These are phyloP conservation scores for Mystacornis crossleyi DNA, from an alignment of 2,113 vertebrate species.

Conservation along the genomic window DNA sequence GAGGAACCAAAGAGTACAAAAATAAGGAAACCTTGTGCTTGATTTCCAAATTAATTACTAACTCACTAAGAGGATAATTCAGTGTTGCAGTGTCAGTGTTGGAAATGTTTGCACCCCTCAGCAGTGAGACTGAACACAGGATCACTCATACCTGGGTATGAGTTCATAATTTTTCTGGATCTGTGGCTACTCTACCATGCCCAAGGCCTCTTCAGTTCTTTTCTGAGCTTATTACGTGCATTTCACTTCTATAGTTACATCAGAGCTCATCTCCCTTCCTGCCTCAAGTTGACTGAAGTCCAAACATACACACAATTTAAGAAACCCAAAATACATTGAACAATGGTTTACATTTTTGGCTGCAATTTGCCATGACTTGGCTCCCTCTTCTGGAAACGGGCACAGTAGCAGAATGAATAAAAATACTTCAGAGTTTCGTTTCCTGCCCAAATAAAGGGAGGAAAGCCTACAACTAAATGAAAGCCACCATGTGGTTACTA, in stretches of 20 bases:
- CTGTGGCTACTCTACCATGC: neutral
- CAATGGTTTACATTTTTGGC: neutral
- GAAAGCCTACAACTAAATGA: neutral
- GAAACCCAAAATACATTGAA: neutral
- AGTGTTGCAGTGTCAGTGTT: neutral
- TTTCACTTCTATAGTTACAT: neutral
- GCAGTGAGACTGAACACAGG: neutral
- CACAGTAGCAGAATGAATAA: neutral
- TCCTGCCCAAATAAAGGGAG: neutral
- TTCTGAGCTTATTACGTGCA: neutral
- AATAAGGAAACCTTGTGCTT: neutral
- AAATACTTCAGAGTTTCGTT: neutral
- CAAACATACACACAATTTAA: neutral
- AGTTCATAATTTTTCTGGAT: accelerated
- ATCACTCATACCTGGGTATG: accelerated
- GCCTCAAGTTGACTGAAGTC: neutral
- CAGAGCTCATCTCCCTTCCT: neutral
- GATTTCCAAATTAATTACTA: neutral
- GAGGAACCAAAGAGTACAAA: neutral
- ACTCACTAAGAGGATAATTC: neutral
- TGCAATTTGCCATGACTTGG: neutral
- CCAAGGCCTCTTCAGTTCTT: neutral
- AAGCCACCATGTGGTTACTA: neutral
- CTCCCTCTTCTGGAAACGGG: constrained; percentile 48
- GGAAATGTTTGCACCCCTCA: neutral